phyloP scores from a whole-genome alignment of 1,140 invertebrate genomes.

The Drosophila trapezifrons region DNA sequence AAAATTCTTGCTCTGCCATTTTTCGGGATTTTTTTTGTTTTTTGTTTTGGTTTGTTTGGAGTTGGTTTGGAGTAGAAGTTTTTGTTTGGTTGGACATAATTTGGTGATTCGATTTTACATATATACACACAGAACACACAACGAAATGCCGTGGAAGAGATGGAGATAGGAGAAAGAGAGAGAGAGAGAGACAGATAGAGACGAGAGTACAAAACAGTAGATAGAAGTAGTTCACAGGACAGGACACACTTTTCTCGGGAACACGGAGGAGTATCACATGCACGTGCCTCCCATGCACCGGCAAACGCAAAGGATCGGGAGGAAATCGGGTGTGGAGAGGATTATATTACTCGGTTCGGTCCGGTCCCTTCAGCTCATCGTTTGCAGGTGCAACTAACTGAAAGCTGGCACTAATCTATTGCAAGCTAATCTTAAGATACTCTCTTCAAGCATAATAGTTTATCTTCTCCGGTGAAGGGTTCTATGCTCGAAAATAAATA shows the following conservation, averaged over 20 bases:
- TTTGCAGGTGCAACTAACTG: constrained; percentile 43
- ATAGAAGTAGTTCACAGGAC: constrained; percentile 14
- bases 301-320: constrained; percentile 40
- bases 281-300: constrained; percentile 47
- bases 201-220: constrained; percentile 39
- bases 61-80: constrained; percentile 61
- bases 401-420: constrained; percentile 19
- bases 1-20: constrained; percentile 72
- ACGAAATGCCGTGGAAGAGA: constrained; percentile 44
- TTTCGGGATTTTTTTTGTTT: constrained; percentile 31
- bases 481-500: background rate
- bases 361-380: constrained; percentile 22
- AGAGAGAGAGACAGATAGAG: constrained; percentile 41
- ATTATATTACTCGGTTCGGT: constrained; percentile 4
- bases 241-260: constrained; percentile 8
- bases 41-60: constrained; percentile 29
- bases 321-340: constrained; percentile 5
- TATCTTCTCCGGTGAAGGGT: background rate
- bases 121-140: constrained; percentile 60
- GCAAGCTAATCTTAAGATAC: constrained; percentile 3
- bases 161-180: constrained; percentile 44
- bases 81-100: constrained; percentile 62
- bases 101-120: constrained; percentile 68
- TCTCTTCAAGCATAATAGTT: constrained; percentile 1
- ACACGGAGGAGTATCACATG: constrained; percentile 26